phyloP scores from a whole-genome alignment of 2,113 vertebrate species.

The Corythoichthys haematopterus region DNA sequence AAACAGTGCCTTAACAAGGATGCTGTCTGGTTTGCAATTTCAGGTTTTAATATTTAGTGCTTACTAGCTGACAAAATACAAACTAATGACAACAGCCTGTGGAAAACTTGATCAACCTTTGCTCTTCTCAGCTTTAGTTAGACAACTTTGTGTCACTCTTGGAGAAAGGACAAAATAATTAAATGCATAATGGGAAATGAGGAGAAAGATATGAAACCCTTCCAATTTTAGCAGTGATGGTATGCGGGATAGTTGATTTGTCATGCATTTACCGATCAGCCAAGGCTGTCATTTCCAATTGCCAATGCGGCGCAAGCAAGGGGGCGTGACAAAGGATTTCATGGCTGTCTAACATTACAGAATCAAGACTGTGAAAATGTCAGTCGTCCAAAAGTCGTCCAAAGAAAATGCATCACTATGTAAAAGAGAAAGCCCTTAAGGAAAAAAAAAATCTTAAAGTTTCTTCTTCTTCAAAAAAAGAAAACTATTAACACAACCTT shows the following conservation, averaged over 20 bases:
- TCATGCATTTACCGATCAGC: constrained; percentile 24
- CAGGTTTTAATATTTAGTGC: not conserved
- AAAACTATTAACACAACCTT: not conserved
- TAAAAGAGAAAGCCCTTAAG: not conserved
- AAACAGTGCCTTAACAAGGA: not conserved
- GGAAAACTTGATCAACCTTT: not conserved
- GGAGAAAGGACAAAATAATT: not conserved
- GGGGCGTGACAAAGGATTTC: constrained; percentile 42
- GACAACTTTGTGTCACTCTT: not conserved
- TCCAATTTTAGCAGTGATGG: constrained; percentile 15
- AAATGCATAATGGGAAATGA: not conserved
- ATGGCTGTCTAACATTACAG: constrained; percentile 36
- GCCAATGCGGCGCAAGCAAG: constrained; percentile 13
- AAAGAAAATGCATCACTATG: constrained; percentile 13
- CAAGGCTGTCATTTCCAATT: constrained; percentile 31
- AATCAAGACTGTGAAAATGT: constrained; percentile 22
- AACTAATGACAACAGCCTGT: not conserved
- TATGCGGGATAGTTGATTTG: constrained; percentile 19
- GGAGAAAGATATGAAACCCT: constrained; percentile 5
- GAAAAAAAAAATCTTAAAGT: not conserved
- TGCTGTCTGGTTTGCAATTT: not conserved
- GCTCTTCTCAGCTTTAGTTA: not conserved
- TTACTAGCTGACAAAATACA: not conserved
- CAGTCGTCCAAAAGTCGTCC: constrained; percentile 25
- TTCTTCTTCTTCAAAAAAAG: not conserved